These are phyloP conservation scores for Anguilla japonica DNA, from an alignment of 2,113 vertebrate species.

Conservation along the genomic window DNA sequence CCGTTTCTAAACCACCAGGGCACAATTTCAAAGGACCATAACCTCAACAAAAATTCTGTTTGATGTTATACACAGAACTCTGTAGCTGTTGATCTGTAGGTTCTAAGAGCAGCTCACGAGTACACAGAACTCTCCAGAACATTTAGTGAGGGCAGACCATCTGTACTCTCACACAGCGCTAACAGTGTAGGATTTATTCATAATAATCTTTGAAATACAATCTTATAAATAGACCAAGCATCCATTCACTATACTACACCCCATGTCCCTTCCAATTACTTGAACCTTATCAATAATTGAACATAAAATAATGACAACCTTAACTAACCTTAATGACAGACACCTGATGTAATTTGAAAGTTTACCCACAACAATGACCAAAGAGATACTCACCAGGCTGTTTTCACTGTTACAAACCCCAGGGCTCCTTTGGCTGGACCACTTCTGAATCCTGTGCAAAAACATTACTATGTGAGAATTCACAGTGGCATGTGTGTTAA, in stretches of 20 bases:
- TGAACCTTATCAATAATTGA: background rate
- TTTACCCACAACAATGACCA: slow-evolving; percentile 23
- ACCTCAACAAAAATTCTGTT: too few species aligned
- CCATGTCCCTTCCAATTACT: background rate
- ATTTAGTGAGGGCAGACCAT: too few species aligned
- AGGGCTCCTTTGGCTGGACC: background rate
- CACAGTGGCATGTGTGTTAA: too few species aligned
- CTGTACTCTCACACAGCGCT: too few species aligned
- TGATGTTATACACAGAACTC: too few species aligned
- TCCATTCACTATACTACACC: background rate
- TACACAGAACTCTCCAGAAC: too few species aligned
- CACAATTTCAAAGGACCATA: too few species aligned
- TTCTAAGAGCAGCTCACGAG: too few species aligned
- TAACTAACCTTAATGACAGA: slow-evolving; percentile 41
- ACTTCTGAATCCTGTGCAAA: slow-evolving; percentile 35
- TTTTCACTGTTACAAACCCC: slow-evolving; percentile 55
- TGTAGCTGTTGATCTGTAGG: too few species aligned
- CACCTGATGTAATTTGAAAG: slow-evolving; percentile 30
- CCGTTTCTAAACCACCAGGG: too few species aligned
- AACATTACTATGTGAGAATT: background rate
- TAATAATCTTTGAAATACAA: background rate
- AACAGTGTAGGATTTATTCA: background rate
- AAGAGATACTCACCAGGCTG: slow-evolving; percentile 63
- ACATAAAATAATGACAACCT: background rate
- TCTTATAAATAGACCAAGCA: background rate